phyloP scores from a whole-genome alignment of 2,888 invertebrate genomes.

The Mactromeris polynyma region DNA sequence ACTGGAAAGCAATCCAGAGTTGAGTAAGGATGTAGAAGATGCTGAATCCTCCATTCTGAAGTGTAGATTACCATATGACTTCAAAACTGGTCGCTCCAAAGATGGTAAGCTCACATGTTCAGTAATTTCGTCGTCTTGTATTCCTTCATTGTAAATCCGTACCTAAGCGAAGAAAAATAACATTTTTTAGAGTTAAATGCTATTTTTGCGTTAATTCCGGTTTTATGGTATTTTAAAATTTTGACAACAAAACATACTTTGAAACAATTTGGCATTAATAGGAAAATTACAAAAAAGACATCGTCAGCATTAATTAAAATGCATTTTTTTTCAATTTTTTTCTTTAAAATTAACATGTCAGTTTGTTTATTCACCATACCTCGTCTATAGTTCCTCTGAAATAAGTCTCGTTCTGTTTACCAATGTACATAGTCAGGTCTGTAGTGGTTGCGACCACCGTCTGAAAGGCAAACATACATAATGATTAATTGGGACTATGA shows the following conservation, averaged over 20 bases:
- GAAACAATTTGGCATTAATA: no score
- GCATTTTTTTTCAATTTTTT: no score
- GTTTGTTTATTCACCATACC: slow-evolving; percentile 50
- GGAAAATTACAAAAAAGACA: no score
- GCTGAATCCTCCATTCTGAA: slow-evolving; percentile 65
- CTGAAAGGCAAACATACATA: slow-evolving; percentile 24
- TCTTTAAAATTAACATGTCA: no score
- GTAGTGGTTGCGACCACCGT: slow-evolving; percentile 35
- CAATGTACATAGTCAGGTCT: slow-evolving; percentile 63
- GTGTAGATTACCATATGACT: slow-evolving; percentile 56
- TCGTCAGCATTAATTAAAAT: no score
- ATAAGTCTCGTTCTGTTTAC: slow-evolving; percentile 61
- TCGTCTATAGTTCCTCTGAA: slow-evolving; percentile 74
- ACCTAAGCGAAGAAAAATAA: no score
- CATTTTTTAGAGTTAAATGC: no score
- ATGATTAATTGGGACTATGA: no score
- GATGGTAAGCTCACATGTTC: slow-evolving; percentile 55
- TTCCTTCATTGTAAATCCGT: slow-evolving; percentile 60
- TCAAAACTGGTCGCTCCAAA: slow-evolving; percentile 50
- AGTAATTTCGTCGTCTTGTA: slow-evolving; percentile 58
- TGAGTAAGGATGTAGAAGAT: slow-evolving; percentile 33
- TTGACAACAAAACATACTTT: no score
- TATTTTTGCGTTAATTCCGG: no score
- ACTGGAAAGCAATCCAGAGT: slow-evolving; percentile 48
- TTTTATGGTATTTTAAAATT: no score